A percentile compares a stretch with the other conserved stretches of the same genome.
These are phyloP conservation scores for Willowsia nigromaculata DNA, from an alignment of 2,888 invertebrate species.

Conservation along the genomic window DNA sequence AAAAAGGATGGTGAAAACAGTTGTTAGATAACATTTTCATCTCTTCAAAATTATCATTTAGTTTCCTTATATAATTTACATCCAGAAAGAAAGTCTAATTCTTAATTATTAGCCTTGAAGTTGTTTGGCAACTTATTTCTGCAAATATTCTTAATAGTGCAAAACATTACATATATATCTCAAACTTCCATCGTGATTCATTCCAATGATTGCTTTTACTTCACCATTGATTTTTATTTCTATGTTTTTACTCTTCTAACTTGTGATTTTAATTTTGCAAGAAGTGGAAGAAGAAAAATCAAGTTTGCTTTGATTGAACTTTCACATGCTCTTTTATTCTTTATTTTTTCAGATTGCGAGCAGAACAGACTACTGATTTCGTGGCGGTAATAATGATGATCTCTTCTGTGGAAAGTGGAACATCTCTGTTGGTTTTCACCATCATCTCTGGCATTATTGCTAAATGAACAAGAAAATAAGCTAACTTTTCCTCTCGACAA, in stretches of 20 bases:
- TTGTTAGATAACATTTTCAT: not conserved
- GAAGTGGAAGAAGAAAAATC: too few relatives aligned
- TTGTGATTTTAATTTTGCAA: not conserved
- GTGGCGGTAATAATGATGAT: not conserved
- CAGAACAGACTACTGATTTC: not conserved
- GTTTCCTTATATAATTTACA: too few relatives aligned
- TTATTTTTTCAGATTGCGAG: not conserved
- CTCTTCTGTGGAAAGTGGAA: not conserved
- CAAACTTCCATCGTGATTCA: not conserved
- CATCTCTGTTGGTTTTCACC: constrained; percentile 7
- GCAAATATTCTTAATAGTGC: not conserved
- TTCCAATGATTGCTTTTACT: not conserved
- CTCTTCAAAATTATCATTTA: too few relatives aligned
- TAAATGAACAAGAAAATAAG: not conserved
- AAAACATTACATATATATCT: not conserved
- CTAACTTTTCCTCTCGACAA: not conserved
- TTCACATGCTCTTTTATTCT: not conserved
- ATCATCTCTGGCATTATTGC: not conserved
- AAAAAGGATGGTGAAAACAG: not conserved
- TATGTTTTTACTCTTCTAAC: not conserved
- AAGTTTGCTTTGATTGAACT: not conserved
- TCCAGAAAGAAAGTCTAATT: too few relatives aligned
- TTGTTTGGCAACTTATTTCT: not conserved
- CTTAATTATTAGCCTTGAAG: too few relatives aligned
- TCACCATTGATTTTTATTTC: not conserved